phyloP scores from a whole-genome alignment of 2,113 vertebrate genomes.

The Tretioscincus oriximinensis region DNA sequence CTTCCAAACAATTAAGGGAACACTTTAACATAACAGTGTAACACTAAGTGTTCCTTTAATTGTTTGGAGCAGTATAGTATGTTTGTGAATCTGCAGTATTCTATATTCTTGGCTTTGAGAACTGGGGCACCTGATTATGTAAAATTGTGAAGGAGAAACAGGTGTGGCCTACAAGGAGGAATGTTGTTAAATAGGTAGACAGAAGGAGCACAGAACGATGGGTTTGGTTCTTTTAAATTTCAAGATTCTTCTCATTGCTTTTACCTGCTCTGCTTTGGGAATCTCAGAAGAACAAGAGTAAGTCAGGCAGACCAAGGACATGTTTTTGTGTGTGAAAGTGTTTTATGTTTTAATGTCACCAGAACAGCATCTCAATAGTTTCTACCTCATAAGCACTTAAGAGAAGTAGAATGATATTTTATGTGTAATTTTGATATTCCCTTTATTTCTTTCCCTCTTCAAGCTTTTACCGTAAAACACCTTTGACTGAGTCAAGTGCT shows the following conservation, averaged over 20 bases:
- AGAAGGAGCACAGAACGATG: background rate
- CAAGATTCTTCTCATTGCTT: background rate
- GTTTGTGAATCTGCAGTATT: conserved; percentile 29
- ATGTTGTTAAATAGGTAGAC: background rate
- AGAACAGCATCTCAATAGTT: background rate
- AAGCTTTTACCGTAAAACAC: background rate
- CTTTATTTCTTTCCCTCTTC: no score
- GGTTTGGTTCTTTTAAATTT: background rate
- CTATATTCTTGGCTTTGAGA: background rate
- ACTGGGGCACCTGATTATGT: conserved; percentile 16
- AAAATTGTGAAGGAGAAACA: conserved; percentile 17
- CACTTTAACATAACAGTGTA: no score
- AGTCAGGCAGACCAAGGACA: background rate
- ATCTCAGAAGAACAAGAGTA: background rate
- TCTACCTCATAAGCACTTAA: background rate
- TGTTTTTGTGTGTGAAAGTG: background rate
- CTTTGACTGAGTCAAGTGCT: background rate
- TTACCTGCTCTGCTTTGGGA: background rate
- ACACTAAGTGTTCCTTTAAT: no score
- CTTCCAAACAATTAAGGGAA: no score
- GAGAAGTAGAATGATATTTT: background rate
- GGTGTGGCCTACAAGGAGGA: background rate
- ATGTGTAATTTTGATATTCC: background rate
- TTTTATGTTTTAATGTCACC: background rate
- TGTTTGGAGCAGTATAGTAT: no score